Conservation (phyloP, 2,888 invertebrate species). For the Enchytraeus crypticus region DNA sequence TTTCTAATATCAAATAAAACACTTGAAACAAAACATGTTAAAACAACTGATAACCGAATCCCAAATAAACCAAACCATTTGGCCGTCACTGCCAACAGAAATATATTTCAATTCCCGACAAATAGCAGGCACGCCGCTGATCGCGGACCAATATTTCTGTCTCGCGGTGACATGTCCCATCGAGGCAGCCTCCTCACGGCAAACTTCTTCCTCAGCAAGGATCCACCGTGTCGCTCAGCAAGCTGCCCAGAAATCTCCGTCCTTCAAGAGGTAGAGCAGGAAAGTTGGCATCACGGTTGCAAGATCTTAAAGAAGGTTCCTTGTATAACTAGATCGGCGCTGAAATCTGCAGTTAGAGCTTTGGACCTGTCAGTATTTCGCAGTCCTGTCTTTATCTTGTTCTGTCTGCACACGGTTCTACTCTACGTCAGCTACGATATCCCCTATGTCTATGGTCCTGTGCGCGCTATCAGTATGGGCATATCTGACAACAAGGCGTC, state of each 20-base stretch:
- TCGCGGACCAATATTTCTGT: too few relatives aligned
- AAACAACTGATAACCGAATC: too few relatives aligned
- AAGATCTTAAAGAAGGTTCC: background rate
- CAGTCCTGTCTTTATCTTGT: conserved; percentile 35
- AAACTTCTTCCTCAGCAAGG: conserved; percentile 8
- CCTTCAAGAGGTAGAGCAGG: conserved; percentile 11
- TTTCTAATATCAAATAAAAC: too few relatives aligned
- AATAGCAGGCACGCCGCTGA: too few relatives aligned
- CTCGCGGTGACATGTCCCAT: conserved; percentile 45
- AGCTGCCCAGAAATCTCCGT: conserved; percentile 81
- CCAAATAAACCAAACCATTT: too few relatives aligned
- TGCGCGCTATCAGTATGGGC: conserved; percentile 61
- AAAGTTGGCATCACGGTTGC: too few relatives aligned
- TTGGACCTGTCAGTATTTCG: conserved; percentile 38
- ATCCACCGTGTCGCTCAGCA: conserved; percentile 56
- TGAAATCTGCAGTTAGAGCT: conserved; percentile 23
- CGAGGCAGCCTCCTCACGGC: conserved; percentile 36
- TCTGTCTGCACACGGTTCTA: conserved; percentile 72
- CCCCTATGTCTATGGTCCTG: conserved; percentile 84
- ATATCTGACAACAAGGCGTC: conserved; percentile 50
- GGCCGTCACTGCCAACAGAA: too few relatives aligned
- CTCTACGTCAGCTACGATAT: conserved; percentile 84
- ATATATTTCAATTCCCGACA: too few relatives aligned
- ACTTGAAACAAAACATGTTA: too few relatives aligned
- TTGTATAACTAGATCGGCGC: background rate